Base-by-base conservation (phyloP, 1,140 invertebrate species). In the Saccostrea glomerata region DNA sequence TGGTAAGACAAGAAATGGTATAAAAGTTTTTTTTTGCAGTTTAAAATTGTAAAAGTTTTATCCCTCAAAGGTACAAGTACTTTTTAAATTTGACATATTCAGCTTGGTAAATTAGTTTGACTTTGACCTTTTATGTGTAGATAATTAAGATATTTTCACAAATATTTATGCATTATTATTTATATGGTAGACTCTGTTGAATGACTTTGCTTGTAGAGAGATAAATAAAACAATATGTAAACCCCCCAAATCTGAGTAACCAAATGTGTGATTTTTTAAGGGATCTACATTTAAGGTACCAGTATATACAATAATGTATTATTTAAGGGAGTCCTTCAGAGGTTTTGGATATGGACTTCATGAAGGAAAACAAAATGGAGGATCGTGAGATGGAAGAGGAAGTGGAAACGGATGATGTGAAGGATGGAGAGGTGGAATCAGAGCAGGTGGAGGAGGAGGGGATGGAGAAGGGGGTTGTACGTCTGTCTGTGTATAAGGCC, bases 401-500 rank as follows among this genome's bases (percentile, higher is more conserved):
- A 5, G 56, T 23, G 60, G 84, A 60, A 13, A 23, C 5, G 20
- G 63, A 73, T 54, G 86, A 88, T 23, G 23, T 89, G n/a, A 63
- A 23, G 23, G 23, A 88, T 9, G 56, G 25, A 12, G 84, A 87
- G 11, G 9, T 15, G n/a, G 60, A 47, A 66, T 88, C 83, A 15
- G 82, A 73, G 40, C 87, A 88, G 15, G 91, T 95, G 60, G 90
- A 92, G 66, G 92, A 93, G 60, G 95, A 95, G 85, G 93, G 93
- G 70, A 94, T 93, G 88, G 93, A 95, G 86, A 93, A 89, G 25
- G 96, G 95, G 4, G 93, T 94, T 58, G 95, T 96, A 6, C 95
- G 94, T 89, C 90, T 94, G 23, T 96, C 95, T 89, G 97, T 99
- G 0, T 97, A 98, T 90, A 93, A 95, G 11, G 95, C 96, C 25